These are phyloP conservation scores for Drosophila yooni DNA, from an alignment of 2,888 invertebrate species.

Conservation along the genomic window DNA sequence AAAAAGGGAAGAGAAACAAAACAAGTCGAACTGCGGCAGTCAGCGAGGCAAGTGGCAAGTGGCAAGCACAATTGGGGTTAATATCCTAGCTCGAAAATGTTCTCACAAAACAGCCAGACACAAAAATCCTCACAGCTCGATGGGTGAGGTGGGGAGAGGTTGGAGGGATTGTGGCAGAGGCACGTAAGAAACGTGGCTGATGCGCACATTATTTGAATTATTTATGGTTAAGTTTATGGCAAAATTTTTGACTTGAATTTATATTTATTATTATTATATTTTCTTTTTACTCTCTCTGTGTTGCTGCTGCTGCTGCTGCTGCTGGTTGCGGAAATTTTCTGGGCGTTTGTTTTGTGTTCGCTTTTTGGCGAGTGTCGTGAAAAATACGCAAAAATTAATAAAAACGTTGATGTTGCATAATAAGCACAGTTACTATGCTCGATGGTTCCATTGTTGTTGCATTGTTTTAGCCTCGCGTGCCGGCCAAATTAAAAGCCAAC, in stretches of 20 bases:
- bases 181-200: slow-evolving; percentile 23
- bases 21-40: slow-evolving; percentile 34
- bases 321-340: slow-evolving; percentile 45
- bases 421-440: slow-evolving; percentile 54
- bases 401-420: slow-evolving; percentile 65
- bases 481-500: slow-evolving; percentile 77
- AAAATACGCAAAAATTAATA: slow-evolving; percentile 78
- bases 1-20: slow-evolving; percentile 12
- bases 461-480: slow-evolving; percentile 54
- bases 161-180: not conserved
- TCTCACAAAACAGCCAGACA: slow-evolving; percentile 50
- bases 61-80: slow-evolving; percentile 79
- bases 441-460: slow-evolving; percentile 9
- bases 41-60: slow-evolving; percentile 55
- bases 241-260: slow-evolving; percentile 78
- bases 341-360: slow-evolving; percentile 11
- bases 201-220: slow-evolving; percentile 74
- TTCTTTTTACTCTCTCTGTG: slow-evolving; percentile 10
- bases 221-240: slow-evolving; percentile 80
- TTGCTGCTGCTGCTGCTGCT: too few relatives aligned
- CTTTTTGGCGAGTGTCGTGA: slow-evolving; percentile 46
- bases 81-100: slow-evolving; percentile 78
- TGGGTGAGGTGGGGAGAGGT: not conserved
- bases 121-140: slow-evolving; percentile 11
- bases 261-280: slow-evolving; percentile 32